Conservation (phyloP, 1,140 invertebrate species). For the Acyrthosiphon pisum region DNA sequence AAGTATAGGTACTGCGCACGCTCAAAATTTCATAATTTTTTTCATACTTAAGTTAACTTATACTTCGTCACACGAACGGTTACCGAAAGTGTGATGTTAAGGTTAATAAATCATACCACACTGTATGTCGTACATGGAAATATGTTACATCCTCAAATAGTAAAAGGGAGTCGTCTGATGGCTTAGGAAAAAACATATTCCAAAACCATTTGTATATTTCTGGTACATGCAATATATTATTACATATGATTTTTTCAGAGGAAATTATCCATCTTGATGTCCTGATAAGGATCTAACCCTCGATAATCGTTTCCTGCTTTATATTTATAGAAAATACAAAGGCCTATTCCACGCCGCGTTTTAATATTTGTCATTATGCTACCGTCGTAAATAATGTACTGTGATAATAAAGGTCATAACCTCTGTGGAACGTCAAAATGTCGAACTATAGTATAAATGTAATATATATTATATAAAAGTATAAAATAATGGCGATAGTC, state of each 20-base stretch:
- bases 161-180: background rate
- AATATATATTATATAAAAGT: too few relatives aligned
- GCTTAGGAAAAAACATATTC: background rate
- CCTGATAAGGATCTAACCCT: conserved; percentile 51
- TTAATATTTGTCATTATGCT: background rate
- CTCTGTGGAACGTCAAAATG: background rate
- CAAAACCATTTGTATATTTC: background rate
- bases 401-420: background rate
- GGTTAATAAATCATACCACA: background rate
- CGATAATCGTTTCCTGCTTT: conserved; percentile 45
- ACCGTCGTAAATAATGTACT: too few relatives aligned
- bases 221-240: background rate
- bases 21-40: background rate
- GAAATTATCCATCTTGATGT: conserved; percentile 45
- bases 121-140: background rate
- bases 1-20: too few relatives aligned
- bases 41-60: background rate
- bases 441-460: background rate
- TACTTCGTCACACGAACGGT: background rate
- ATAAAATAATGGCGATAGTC: background rate
- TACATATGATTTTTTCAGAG: background rate
- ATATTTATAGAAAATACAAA: conserved; percentile 30
- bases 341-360: background rate
- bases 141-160: background rate
- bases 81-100: background rate